Evolutionary conservation across 2,888 invertebrate species (phyloP), one percentile per base, ranked within the genome.

Genomic region (Plagodis pulveraria): DNA sequence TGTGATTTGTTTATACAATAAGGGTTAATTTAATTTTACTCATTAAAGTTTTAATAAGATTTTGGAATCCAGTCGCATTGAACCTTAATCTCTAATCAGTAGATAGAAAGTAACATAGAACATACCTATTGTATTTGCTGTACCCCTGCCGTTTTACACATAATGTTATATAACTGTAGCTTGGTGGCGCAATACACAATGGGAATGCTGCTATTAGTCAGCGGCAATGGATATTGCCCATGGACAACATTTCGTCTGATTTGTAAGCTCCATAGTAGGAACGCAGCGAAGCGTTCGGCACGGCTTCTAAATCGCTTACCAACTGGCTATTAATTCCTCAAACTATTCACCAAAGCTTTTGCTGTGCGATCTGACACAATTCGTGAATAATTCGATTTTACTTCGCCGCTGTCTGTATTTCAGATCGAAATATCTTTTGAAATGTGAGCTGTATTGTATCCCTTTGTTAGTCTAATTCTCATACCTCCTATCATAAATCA

Each of bases 401-500:
- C 34, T n/a, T 12, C 35, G 45, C n/a, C 33, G 35, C 38, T 41
- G 40, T 33, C n/a, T 10, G 38, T 60, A 50, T 57, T 61, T 54
- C 42, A 44, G 61, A 46, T 54, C 51, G 33, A 49, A 50, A 63
- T 58, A 50, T 60, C 40, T 51, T 54, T 48, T 11, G 45, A 43
- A 43, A 33, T 40, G 47, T 5, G 34, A 51, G 32, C 35, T 53
- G 32, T 11, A 44, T 51, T 46, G 53, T 62, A 44, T 43, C 44
- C 50, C 55, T 57, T 67, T 63, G 61, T 61, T n/a, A 47, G 35
- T 50, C 33, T 47, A 50, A 56, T 46, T 42, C 51, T 58, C 55
- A 56, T 55, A 50, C 55, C 53, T 55, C 47, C 34, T 40, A 50
- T 50, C 62, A 62, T 65, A 62, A 53, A 67, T 67, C 67, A 65